A percentile compares a stretch with the other conserved stretches of the same genome.
Conservation (phyloP, 2,888 invertebrate genomes). For the Pristionchus fissidentatus region DNA sequence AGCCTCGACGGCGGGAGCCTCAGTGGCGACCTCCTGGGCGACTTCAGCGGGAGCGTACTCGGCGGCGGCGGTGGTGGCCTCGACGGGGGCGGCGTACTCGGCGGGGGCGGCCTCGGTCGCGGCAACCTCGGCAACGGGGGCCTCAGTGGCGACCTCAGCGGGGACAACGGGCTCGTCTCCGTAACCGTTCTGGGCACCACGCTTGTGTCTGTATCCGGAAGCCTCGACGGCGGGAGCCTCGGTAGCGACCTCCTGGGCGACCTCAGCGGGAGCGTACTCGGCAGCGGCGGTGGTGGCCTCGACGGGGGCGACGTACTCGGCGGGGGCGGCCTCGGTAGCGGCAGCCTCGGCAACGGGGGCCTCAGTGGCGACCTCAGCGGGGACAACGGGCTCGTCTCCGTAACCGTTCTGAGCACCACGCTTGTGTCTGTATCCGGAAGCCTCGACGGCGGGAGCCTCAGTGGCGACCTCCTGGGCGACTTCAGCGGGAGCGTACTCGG, state of each 20-base stretch:
- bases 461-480: conserved; percentile 37
- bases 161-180: conserved; percentile 53
- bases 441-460: conserved; percentile 51
- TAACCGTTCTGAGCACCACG: conserved; percentile 58
- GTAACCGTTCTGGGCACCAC: conserved; percentile 59
- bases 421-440: conserved; percentile 45
- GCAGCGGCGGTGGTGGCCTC: conserved; percentile 50
- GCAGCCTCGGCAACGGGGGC: not conserved
- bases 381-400: conserved; percentile 60
- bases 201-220: conserved; percentile 34
- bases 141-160: conserved; percentile 48
- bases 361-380: conserved; percentile 51
- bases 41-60: conserved; percentile 46
- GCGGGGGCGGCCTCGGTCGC: conserved; percentile 51
- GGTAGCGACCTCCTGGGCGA: conserved; percentile 38
- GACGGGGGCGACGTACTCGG: conserved; percentile 42
- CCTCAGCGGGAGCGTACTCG: conserved; percentile 36
- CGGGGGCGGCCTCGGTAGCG: conserved; percentile 5
- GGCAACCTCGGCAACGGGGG: conserved; percentile 49
- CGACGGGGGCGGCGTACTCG: conserved; percentile 53
- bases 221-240: conserved; percentile 40
- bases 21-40: conserved; percentile 46
- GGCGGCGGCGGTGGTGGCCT: conserved; percentile 48
- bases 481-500: conserved; percentile 50
- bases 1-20: conserved; percentile 39